phyloP scores from a whole-genome alignment of 2,888 invertebrate genomes.

The Malachius bipustulatus region DNA sequence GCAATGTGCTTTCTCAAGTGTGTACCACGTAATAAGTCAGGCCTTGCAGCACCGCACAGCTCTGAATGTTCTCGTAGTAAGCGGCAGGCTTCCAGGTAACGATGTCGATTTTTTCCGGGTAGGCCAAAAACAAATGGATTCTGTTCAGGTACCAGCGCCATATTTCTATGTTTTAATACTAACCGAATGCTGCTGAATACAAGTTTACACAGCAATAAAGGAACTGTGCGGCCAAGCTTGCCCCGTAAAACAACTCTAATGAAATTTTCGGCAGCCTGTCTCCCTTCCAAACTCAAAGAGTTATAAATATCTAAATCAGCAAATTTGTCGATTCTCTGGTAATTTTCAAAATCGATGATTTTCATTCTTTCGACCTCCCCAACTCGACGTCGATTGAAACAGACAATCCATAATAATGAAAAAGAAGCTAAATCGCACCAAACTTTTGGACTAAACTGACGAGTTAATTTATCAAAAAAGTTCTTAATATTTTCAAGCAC shows the following conservation, averaged over 20 bases:
- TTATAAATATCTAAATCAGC: not conserved
- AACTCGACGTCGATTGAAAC: not conserved
- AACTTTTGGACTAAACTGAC: not conserved
- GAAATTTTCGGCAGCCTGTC: not conserved
- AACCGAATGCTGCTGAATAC: not conserved
- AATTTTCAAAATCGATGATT: constrained; percentile 1
- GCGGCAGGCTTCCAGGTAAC: constrained; percentile 17
- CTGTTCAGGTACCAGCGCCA: too few relatives aligned
- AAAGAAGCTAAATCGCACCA: not conserved
- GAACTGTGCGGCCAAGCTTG: not conserved
- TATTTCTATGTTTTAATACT: too few relatives aligned
- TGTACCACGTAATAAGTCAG: constrained; percentile 18
- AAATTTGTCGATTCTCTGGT: not conserved
- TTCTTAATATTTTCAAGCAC: constrained; percentile 2
- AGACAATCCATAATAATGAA: not conserved
- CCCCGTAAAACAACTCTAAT: not conserved
- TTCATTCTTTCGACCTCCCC: not conserved
- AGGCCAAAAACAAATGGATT: constrained; percentile 1
- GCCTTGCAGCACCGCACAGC: constrained; percentile 20
- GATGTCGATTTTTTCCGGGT: not conserved
- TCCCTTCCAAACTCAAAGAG: not conserved
- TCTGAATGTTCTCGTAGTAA: constrained; percentile 16
- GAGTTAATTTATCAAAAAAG: not conserved
- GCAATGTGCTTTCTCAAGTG: constrained; percentile 22
- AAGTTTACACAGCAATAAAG: not conserved